Base-by-base conservation (phyloP, 2,888 invertebrate species). In the Melikaiella ostensackeni region DNA sequence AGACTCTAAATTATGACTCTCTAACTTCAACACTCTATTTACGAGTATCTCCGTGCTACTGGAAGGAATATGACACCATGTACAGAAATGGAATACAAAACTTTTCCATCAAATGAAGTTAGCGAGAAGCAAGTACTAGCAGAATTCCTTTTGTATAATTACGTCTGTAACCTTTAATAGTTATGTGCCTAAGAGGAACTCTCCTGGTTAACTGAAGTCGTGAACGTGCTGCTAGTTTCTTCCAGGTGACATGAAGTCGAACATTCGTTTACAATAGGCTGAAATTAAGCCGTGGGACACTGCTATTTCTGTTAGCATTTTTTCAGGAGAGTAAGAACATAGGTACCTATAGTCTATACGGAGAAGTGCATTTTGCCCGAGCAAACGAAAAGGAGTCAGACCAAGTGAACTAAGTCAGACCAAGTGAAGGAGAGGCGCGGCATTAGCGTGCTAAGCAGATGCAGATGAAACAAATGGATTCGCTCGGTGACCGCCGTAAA, bases 381-480 rank as follows among this genome's bases (percentile, higher is more conserved):
- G 80, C 76, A 78, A 78, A 76, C 75, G 76, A 75, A 78, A 78
- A 38, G 57, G 75, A 80, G 79, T 76, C 77, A 75, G 80, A 75
- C 35, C n/a, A n/a, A n/a, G n/a, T n/a, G n/a, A n/a, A n/a, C n/a
- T n/a, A n/a, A n/a, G n/a, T n/a, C 11, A 35, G 35, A 35, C 75
- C 77, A 79, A 80, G 79, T 76, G 59, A 27, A 21, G 79, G 46
- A 50, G 83, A 80, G 83, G 84, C 83, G 84, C 82, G 84, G 85
- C 88, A 89, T 89, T 89, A 89, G 89, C 89, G 89, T 89, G 89
- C 89, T 89, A 89, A 89, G 88, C 87, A 88, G 88, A 89, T 89
- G 89, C 89, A 89, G 89, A 89, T 89, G 89, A 89, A 89, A 89
- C 89, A 89, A 89, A 89, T 89, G 89, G 89, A 89, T 89, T 89